These are phyloP conservation scores for Heterodera filipjevi DNA, from an alignment of 2,888 invertebrate species.

Conservation along the genomic window DNA sequence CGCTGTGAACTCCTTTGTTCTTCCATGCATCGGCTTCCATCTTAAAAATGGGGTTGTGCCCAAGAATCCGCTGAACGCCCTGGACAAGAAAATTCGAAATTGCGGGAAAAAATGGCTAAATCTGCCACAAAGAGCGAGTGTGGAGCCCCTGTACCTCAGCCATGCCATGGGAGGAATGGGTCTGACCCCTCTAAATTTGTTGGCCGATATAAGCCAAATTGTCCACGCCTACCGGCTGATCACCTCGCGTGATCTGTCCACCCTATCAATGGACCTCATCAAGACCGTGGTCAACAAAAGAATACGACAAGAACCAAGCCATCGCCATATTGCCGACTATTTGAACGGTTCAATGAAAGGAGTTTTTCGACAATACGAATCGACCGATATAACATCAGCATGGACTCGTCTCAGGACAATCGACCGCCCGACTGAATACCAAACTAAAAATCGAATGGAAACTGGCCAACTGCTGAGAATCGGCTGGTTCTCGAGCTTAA, in stretches of 20 bases:
- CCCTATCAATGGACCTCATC: background rate
- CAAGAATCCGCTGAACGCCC: background rate
- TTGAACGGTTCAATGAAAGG: conserved; percentile 20
- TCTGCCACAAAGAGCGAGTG: conserved; percentile 62
- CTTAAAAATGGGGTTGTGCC: conserved; percentile 23
- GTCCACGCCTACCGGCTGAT: background rate
- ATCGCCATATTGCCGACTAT: background rate
- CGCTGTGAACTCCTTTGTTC: conserved; percentile 30
- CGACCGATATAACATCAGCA: background rate
- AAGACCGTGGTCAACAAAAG: background rate
- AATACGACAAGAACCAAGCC: background rate
- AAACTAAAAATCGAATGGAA: conserved; percentile 1
- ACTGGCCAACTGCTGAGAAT: background rate
- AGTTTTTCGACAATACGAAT: background rate
- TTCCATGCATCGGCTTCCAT: conserved; percentile 29
- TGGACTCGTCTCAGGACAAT: conserved; percentile 10
- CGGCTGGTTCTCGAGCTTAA: background rate
- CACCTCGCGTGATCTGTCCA: background rate
- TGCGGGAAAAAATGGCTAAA: conserved; percentile 48
- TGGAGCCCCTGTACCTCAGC: conserved; percentile 11
- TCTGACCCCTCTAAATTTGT: background rate
- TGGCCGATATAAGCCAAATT: background rate
- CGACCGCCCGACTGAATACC: conserved; percentile 3
- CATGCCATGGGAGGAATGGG: conserved; percentile 38
- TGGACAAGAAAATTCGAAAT: background rate